Evolutionary conservation across 2,797 vertebrate genomes (phyloP), one percentile per base, ranked within the genome.

Genomic region (Pachyuromys duprasi): DNA sequence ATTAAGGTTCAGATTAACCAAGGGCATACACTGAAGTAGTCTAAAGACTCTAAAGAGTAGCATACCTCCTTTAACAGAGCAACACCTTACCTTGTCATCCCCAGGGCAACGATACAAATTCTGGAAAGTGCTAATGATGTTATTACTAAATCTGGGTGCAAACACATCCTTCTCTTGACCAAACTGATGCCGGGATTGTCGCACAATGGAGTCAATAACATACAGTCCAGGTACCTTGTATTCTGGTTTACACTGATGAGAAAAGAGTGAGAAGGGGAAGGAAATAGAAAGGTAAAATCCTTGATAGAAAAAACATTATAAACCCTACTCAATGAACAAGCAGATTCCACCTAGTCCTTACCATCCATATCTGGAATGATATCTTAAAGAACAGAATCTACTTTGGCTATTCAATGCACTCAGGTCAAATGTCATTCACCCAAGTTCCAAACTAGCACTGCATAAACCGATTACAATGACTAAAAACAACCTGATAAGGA

Each of bases 221-320:
- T 99, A 99, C 83, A 99, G 99, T 83, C 99, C 99, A 12, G 99
- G 99, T 83, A 99, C 99, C 98, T 99, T 99, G 98, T 99, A 99
- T 98, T 99, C 99, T 87, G 99, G 99, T 98, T 99, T 99, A 98
- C 99, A 99, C 99, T 99, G 97, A 57, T 80, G 0, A 86, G 96
- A 97, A 33, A 97, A 39, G 39, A 95, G 18, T 31, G 42, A n/a
- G 33, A 92, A 69, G n/a, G 53, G 36, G 31, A 63, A 95, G 53
- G 15, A 93, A 62, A 94, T 4, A 95, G 11, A 83, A 92, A 93
- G 57, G 65, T 76, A 90, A 93, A 93, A 89, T 60, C 93, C 86
- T 63, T 76, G 49, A 90, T 0, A 74, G 49, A 82, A 53, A 89
- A 86, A 86, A 72, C 74, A 93, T 70, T 36, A 76, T 1, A 92